These are phyloP conservation scores for Poeciliopsis prolifica DNA, from an alignment of 2,113 vertebrate species.

Conservation along the genomic window DNA sequence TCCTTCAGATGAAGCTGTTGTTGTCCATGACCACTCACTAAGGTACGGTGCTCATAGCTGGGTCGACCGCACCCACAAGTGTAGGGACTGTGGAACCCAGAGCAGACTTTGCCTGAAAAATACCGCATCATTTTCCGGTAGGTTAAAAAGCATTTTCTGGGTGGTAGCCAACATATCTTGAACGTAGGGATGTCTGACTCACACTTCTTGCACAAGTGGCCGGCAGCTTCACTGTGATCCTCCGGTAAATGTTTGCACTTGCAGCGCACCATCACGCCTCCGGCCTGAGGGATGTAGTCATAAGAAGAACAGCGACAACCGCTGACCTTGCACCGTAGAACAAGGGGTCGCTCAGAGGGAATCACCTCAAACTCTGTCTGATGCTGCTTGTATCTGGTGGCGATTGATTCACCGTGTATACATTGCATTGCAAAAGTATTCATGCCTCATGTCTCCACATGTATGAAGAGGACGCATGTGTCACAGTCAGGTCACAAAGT, in stretches of 20 bases:
- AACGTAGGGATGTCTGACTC: constrained; percentile 60
- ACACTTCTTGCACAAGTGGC: constrained; percentile 84
- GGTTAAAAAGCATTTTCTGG: background rate
- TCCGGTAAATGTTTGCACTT: constrained; percentile 87
- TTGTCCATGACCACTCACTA: constrained; percentile 54
- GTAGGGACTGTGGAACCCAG: constrained; percentile 86
- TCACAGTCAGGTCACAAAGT: too few relatives aligned
- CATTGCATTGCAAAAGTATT: background rate
- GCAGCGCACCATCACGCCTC: constrained; percentile 84
- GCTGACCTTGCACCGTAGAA: constrained; percentile 80
- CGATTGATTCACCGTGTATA: background rate
- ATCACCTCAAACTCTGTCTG: constrained; percentile 86
- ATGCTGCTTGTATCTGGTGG: constrained; percentile 89
- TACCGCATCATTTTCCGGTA: background rate
- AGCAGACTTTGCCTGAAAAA: constrained; percentile 84
- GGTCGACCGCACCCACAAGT: constrained; percentile 90
- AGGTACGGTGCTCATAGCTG: constrained; percentile 82
- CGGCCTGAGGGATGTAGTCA: constrained; percentile 80
- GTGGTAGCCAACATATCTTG: background rate
- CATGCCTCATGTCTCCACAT: background rate
- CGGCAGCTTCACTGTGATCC: constrained; percentile 81
- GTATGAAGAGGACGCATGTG: background rate
- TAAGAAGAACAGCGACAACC: constrained; percentile 83
- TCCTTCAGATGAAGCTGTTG: background rate
- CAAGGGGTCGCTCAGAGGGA: constrained; percentile 80